Base-by-base conservation (phyloP, 2,797 vertebrate species). In the Clarias platycephalus region DNA sequence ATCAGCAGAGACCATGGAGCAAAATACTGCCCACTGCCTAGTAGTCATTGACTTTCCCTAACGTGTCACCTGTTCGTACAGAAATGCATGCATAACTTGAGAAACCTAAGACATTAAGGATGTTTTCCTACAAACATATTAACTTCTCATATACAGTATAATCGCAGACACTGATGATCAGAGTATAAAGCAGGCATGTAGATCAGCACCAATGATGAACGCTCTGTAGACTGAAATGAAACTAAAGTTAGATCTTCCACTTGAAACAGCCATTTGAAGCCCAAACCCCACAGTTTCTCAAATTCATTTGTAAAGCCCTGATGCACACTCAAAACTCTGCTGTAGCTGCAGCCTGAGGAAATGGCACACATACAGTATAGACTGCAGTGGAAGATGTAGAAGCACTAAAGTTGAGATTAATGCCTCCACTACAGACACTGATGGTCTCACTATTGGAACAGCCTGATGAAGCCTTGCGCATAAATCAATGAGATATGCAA, bases 401-500 rank as follows among this genome's bases (percentile, higher is more conserved):
- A 80, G 62, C 62, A 28, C 77, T 79, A 49, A 49, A 63, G 62
- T 64, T 49, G 16, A 80, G n/a, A 80, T 80, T 28, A 64, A 66
- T 80, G 37, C 77, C 40, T 80, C 62, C 75, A 78, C 10, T 62
- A 24, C 57, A 62, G 22, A 62, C 28, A 49, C 24, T 49, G 60
- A 66, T 49, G 77, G 62, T 66, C 60, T 80, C 77, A 49, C n/a
- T 64, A 44, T 37, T 49, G 34, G n/a, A 49, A 53, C 9, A 66
- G 26, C 3, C n/a, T 80, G 78, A 66, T 31, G 16, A 66, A 66
- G 26, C 24, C n/a, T 10, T 80, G 62, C 1, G 4, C n/a, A 53
- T 80, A 31, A 80, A 31, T 80, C 78, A 53, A 63, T 66, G 62
- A 66, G 40, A 80, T 44, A 67, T 53, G 62, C 40, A 80, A 62